phyloP scores from a whole-genome alignment of 1,140 invertebrate species.

The Radopholus similis region DNA sequence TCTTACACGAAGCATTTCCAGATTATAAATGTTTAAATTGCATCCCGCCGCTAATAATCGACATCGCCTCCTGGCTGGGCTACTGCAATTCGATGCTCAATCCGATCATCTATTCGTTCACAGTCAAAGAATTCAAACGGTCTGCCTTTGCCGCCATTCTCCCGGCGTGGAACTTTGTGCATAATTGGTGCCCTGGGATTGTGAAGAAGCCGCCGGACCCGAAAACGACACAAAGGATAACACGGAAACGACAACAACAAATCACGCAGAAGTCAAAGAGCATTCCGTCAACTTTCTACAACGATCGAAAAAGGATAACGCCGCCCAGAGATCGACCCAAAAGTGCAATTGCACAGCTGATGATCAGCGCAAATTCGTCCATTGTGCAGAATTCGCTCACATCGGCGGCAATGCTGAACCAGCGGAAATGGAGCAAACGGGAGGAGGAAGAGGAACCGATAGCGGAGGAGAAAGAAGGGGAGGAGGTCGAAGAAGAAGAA shows the following conservation, averaged over 20 bases:
- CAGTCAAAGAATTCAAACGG: constrained; percentile 59
- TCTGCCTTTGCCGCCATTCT: constrained; percentile 53
- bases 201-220: constrained; percentile 47
- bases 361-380: constrained; percentile 13
- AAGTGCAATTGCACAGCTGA: constrained; percentile 15
- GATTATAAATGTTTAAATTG: constrained; percentile 52
- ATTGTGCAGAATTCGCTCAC: not conserved
- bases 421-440: not conserved
- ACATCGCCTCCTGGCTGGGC: constrained; percentile 59
- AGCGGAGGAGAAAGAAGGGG: not conserved
- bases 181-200: constrained; percentile 25
- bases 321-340: not conserved
- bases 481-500: not conserved
- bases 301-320: not conserved
- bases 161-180: constrained; percentile 47
- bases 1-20: too few relatives aligned
- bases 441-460: not conserved
- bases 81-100: constrained; percentile 61
- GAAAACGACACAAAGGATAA: not conserved
- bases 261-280: constrained; percentile 3
- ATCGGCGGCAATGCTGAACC: not conserved
- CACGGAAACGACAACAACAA: constrained; percentile 20
- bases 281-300: too few relatives aligned
- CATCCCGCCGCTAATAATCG: constrained; percentile 53
- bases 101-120: constrained; percentile 60